Percentiles rank a stretch among this genome's conserved stretches.
Evolutionary conservation across 1,140 invertebrate species (phyloP).

Genomic region (Panagrolaimus sp.): DNA sequence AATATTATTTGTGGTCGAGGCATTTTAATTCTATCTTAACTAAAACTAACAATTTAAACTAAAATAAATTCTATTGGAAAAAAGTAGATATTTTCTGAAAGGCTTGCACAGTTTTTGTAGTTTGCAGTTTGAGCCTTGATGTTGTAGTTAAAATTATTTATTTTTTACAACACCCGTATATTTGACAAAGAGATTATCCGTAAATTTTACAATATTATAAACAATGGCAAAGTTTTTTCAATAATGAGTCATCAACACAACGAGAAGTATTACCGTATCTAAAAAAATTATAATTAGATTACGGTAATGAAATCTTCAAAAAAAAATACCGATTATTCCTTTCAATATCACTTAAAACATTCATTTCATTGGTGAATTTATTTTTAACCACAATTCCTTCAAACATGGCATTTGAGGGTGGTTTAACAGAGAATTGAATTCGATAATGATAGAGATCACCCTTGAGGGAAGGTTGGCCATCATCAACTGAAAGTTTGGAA

Average conservation of each 20-base stretch:
- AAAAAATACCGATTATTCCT: conserved; percentile 10
- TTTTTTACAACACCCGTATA: neutral
- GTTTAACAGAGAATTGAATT: neutral
- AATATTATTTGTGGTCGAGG: conserved; percentile 51
- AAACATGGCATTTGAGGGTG: neutral
- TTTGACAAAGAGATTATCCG: conserved; percentile 1
- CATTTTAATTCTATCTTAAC: too few species aligned
- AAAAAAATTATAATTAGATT: neutral
- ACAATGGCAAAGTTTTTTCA: conserved; percentile 17
- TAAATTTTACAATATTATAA: neutral
- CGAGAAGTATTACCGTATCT: conserved; percentile 16
- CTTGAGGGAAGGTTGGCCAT: neutral
- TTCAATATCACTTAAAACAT: neutral
- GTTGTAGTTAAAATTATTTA: too few species aligned
- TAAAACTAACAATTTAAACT: too few species aligned
- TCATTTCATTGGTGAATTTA: neutral
- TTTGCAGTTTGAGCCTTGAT: neutral
- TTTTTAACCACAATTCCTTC: conserved; percentile 11
- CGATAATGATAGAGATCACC: neutral
- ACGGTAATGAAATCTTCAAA: neutral
- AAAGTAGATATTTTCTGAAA: too few species aligned
- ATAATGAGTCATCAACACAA: conserved; percentile 1
- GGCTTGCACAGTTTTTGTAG: neutral
- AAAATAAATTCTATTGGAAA: too few species aligned
- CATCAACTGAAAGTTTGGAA: neutral